Base-by-base conservation (phyloP, 2,888 invertebrate species). In the Limnephilus marmoratus region DNA sequence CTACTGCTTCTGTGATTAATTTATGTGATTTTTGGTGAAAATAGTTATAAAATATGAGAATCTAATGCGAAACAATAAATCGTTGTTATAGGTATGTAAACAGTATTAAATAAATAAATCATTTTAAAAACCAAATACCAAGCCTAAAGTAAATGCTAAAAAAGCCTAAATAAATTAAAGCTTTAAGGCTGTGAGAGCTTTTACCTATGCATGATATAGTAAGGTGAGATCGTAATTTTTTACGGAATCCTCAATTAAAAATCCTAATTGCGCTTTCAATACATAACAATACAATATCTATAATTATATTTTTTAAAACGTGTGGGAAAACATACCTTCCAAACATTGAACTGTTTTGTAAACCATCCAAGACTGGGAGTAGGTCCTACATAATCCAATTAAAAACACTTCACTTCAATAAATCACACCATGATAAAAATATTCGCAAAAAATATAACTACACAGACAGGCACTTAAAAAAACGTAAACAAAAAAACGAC, bases 401-500 rank as follows among this genome's bases (percentile, higher is more conserved):
- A 83, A 83, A 83, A 83, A 83, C 83, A 83, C 83, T 37, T 83
- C 83, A 83, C 83, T 37, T 83, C 37, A 24, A 83, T 83, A 24
- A 83, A 83, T 83, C 37, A 34, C 83, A 83, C 24, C 12, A 24
- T 83, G 15, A 83, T 24, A 83, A 83, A 5, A 41, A 45, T n/a
- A 86, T n/a, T 24, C 68, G 68, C 45, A 80, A 88, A 68, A 53
- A 80, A 53, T 18, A 88, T 5, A 80, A 80, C 13, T 68, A 88
- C 80, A 68, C 88, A 34, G 68, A 24, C 68, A n/a, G 2, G 68
- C 68, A 68, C 68, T 68, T 68, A 24, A 68, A 88, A 34, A 88
- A 80, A 34, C 11, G 80, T 88, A 88, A 80, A 88, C 88, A 80
- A 88, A 88, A 31, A 88, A 88, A 80, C 53, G 80, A 68, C 24